Evolutionary conservation across 2,888 invertebrate genomes (phyloP).

Genomic region (Volucella inflata): DNA sequence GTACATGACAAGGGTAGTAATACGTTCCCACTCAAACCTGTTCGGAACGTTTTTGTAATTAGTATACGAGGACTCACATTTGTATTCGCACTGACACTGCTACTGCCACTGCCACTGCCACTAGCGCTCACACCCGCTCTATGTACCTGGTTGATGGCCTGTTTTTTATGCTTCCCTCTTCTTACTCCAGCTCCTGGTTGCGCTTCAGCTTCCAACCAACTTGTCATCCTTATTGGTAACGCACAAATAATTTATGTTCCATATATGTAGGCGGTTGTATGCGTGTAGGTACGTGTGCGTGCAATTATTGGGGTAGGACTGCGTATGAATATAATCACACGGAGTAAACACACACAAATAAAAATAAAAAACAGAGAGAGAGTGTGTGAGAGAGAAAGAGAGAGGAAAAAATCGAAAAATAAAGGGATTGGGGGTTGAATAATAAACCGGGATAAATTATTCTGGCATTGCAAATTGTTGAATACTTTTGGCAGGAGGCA

Average conservation of each 20-base stretch:
- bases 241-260: constrained; percentile 70
- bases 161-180: constrained; percentile 56
- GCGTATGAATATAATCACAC: constrained; percentile 30
- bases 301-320: constrained; percentile 71
- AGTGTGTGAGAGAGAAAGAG: not conserved
- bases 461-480: constrained; percentile 73
- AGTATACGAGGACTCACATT: constrained; percentile 16
- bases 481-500: constrained; percentile 63
- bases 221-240: constrained; percentile 64
- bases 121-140: too few relatives aligned
- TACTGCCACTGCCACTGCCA: too few relatives aligned
- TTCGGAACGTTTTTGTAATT: constrained; percentile 43
- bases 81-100: too few relatives aligned
- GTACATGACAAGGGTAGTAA: constrained; percentile 16
- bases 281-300: constrained; percentile 41
- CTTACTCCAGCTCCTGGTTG: not conserved
- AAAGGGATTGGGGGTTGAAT: constrained; percentile 60
- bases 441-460: constrained; percentile 71
- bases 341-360: not conserved
- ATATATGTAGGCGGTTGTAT: constrained; percentile 1
- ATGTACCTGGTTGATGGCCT: constrained; percentile 45
- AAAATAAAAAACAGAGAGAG: not conserved
- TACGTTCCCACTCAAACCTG: not conserved
- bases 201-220: constrained; percentile 1
- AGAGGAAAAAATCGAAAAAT: not conserved